These are phyloP conservation scores for Cheilosia scutellata DNA, from an alignment of 2,888 invertebrate species.

Conservation along the genomic window DNA sequence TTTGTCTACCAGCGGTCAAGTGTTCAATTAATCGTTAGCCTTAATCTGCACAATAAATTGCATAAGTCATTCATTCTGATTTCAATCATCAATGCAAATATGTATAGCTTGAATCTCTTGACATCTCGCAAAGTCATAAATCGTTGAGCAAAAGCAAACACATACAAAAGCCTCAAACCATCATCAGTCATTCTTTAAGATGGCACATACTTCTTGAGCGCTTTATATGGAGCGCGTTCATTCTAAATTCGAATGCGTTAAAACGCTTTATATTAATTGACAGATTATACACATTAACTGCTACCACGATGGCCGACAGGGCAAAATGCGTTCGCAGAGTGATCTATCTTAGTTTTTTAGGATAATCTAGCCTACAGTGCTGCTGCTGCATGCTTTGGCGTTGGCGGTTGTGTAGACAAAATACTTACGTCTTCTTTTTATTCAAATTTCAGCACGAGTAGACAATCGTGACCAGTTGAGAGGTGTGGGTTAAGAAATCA, in stretches of 20 bases:
- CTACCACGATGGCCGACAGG: not conserved
- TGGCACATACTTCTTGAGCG: slow-evolving; percentile 34
- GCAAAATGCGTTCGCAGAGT: slow-evolving; percentile 10
- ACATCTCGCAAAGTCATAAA: slow-evolving; percentile 29
- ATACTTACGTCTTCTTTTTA: slow-evolving; percentile 6
- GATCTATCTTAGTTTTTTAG: not conserved
- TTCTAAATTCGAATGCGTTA: slow-evolving; percentile 23
- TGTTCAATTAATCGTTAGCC: not conserved
- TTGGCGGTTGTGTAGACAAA: slow-evolving; percentile 14
- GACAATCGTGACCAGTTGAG: slow-evolving; percentile 58
- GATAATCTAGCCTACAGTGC: not conserved
- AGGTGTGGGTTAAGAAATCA: slow-evolving; percentile 24
- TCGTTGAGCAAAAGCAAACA: slow-evolving; percentile 1
- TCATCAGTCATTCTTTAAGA: slow-evolving; percentile 34
- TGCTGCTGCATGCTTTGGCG: slow-evolving; percentile 1
- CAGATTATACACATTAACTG: slow-evolving; percentile 28
- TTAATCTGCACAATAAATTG: slow-evolving; percentile 1
- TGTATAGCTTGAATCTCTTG: slow-evolving; percentile 5
- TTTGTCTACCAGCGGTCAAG: too few species aligned
- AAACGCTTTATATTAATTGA: slow-evolving; percentile 53
- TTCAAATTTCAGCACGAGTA: slow-evolving; percentile 40
- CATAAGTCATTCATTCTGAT: slow-evolving; percentile 18
- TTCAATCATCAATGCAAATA: slow-evolving; percentile 50
- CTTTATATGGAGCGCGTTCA: slow-evolving; percentile 45
- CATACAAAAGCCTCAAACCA: slow-evolving; percentile 7